These are phyloP conservation scores for Chlorospingus flavigularis DNA, from an alignment of 2,797 vertebrate species.

Conservation along the genomic window DNA sequence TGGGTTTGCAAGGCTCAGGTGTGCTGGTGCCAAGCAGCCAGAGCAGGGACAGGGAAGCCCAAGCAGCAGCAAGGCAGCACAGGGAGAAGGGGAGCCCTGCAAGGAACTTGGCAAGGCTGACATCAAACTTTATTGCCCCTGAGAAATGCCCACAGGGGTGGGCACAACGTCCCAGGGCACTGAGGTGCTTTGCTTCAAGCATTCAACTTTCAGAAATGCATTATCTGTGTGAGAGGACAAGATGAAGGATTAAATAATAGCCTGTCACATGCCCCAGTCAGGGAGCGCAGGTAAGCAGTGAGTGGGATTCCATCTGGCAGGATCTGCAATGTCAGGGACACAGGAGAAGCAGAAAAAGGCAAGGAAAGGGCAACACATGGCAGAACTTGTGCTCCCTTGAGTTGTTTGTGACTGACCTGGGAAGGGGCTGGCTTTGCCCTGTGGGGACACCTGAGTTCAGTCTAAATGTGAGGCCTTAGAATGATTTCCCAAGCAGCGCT, in stretches of 20 bases:
- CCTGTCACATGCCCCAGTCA: neutral
- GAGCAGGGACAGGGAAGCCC: neutral
- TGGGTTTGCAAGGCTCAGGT: neutral
- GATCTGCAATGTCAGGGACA: neutral
- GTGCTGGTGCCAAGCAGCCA: neutral
- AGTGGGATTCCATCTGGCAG: neutral
- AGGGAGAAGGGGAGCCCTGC: neutral
- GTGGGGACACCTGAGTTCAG: neutral
- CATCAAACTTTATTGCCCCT: neutral
- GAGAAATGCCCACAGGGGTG: rapidly evolving
- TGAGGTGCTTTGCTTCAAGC: neutral
- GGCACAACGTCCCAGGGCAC: rapidly evolving
- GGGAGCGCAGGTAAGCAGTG: rapidly evolving
- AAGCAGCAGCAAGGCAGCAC: neutral
- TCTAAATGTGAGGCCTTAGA: neutral
- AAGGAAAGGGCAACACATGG: neutral
- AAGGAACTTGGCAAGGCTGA: neutral
- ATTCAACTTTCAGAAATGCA: neutral
- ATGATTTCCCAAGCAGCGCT: neutral
- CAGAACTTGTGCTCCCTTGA: neutral
- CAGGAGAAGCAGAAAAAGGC: neutral
- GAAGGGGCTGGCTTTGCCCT: neutral
- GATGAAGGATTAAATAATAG: neutral
- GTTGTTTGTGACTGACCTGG: neutral
- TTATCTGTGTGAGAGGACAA: neutral